Evolutionary conservation across 1,140 invertebrate genomes (phyloP).

Genomic region (Ladona fulva): DNA sequence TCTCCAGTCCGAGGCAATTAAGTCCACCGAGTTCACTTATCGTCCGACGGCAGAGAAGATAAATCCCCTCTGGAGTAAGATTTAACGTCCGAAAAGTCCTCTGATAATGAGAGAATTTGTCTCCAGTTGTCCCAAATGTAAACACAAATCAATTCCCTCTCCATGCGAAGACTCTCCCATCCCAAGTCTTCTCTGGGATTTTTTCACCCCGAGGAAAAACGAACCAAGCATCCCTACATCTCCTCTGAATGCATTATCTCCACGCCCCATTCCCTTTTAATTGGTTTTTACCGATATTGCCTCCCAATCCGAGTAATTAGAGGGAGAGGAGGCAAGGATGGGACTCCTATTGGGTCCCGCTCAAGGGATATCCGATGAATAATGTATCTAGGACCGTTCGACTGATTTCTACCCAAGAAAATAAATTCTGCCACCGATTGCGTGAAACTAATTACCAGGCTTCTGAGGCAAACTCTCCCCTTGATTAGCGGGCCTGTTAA

Average conservation of each 20-base stretch:
- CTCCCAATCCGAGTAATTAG: not conserved
- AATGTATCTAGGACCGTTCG: not conserved
- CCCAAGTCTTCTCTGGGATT: too few species aligned
- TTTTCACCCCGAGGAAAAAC: too few species aligned
- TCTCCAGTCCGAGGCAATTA: too few species aligned
- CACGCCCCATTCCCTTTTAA: not conserved
- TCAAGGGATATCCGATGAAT: not conserved
- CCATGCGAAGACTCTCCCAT: too few species aligned
- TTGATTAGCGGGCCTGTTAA: not conserved
- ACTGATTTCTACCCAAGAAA: not conserved
- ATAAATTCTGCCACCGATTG: not conserved
- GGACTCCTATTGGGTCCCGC: not conserved
- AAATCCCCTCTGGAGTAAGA: not conserved
- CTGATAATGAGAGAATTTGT: not conserved
- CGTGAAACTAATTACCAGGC: not conserved
- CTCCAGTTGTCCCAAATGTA: not conserved
- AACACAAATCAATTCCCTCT: not conserved
- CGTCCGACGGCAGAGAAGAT: too few species aligned
- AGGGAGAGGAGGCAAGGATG: not conserved
- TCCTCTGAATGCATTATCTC: not conserved
- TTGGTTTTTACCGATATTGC: conserved; percentile 4
- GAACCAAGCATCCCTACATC: not conserved
- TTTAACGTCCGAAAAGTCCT: not conserved
- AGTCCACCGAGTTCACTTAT: too few species aligned
- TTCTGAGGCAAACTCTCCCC: not conserved